Conservation (phyloP, 2,888 invertebrate genomes). For the Teleogryllus oceanicus region DNA sequence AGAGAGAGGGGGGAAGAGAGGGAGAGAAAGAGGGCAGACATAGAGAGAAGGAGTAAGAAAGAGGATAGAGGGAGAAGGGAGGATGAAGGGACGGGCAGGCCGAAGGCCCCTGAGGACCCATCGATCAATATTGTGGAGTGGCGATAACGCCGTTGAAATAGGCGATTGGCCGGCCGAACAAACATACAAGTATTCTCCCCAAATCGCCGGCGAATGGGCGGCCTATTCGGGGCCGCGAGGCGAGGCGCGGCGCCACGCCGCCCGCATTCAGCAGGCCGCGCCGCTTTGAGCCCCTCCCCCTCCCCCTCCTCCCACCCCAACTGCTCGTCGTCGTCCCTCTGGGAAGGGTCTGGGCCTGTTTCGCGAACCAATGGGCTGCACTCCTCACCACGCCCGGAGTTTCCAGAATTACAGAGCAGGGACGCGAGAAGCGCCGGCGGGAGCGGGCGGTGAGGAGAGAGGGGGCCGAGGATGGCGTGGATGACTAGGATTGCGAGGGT, state of each 20-base stretch:
- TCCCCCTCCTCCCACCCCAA: not conserved
- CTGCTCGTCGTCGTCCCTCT: not conserved
- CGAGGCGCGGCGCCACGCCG: not conserved
- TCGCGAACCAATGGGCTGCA: too few relatives aligned
- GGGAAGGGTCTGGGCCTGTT: too few relatives aligned
- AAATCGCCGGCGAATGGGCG: not conserved
- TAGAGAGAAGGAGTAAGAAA: not conserved
- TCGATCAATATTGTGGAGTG: slow-evolving; percentile 18
- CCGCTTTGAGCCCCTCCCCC: not conserved
- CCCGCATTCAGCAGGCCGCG: not conserved
- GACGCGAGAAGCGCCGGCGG: too few relatives aligned
- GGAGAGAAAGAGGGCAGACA: not conserved
- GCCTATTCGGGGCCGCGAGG: not conserved
- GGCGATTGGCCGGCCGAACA: slow-evolving; percentile 18
- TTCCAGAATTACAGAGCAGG: too few relatives aligned
- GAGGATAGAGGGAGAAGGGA: not conserved
- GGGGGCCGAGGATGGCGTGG: too few relatives aligned
- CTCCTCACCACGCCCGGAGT: too few relatives aligned
- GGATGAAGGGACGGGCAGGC: not conserved
- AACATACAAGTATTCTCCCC: slow-evolving; percentile 2
- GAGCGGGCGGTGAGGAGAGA: too few relatives aligned
- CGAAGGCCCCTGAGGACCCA: not conserved
- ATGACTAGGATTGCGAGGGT: too few relatives aligned
- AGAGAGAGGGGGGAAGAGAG: not conserved
- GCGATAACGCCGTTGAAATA: not conserved